phyloP scores from a whole-genome alignment of 2,797 vertebrate genomes.

The Mus caroli region DNA sequence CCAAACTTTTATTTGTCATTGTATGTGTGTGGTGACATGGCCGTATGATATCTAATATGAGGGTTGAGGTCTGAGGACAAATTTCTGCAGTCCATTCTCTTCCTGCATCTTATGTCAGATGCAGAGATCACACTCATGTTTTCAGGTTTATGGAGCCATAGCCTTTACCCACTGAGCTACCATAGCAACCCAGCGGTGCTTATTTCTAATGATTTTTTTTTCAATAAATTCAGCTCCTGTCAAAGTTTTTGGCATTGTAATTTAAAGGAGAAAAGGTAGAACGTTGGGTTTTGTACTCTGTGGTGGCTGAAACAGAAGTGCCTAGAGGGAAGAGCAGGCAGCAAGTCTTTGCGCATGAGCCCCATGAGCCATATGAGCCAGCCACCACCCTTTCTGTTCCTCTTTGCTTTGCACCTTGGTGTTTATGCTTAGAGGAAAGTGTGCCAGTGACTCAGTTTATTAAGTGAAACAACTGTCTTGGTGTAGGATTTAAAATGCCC shows the following conservation, averaged over 20 bases:
- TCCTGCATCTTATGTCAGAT: background rate
- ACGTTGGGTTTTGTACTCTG: background rate
- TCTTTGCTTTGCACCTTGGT: background rate
- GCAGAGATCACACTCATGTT: background rate
- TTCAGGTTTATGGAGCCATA: background rate
- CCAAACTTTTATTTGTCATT: background rate
- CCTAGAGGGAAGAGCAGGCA: fast-evolving
- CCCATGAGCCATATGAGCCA: too few relatives aligned
- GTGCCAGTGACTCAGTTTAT: background rate
- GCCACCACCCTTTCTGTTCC: background rate
- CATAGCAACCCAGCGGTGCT: background rate
- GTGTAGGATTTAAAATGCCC: background rate
- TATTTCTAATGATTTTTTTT: background rate
- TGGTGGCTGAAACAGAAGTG: background rate
- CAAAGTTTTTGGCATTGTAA: background rate
- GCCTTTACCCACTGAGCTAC: background rate
- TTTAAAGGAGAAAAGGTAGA: background rate
- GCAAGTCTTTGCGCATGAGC: background rate
- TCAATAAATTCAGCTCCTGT: background rate
- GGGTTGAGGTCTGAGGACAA: background rate
- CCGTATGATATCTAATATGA: background rate
- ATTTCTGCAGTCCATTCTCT: background rate
- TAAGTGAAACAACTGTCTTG: background rate
- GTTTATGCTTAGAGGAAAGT: background rate
- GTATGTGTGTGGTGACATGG: background rate